phyloP scores from a whole-genome alignment of 1,140 invertebrate species.

The Macrosteles quadrilineatus region DNA sequence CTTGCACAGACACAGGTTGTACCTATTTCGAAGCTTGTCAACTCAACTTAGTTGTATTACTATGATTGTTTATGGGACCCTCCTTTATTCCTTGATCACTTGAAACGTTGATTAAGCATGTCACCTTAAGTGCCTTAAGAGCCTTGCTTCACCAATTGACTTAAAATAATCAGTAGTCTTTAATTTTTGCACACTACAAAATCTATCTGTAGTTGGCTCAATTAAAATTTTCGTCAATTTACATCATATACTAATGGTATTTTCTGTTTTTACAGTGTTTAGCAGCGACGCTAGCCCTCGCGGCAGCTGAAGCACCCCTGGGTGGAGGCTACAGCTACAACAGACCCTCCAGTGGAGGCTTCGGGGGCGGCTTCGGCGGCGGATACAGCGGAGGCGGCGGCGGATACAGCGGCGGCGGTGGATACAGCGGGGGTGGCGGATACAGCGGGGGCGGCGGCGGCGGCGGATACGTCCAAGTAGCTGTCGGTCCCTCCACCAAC shows the following conservation, averaged over 20 bases:
- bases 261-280: slow-evolving; percentile 59
- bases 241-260: neutral
- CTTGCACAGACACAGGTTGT: too few relatives aligned
- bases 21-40: too few relatives aligned
- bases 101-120: neutral
- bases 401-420: slow-evolving; percentile 45
- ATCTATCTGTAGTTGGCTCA: too few relatives aligned
- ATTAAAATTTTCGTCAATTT: neutral
- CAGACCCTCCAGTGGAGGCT: slow-evolving; percentile 56
- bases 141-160: too few relatives aligned
- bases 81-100: neutral
- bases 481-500: slow-evolving; percentile 68
- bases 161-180: too few relatives aligned
- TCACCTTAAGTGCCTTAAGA: too few relatives aligned
- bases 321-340: slow-evolving; percentile 62
- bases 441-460: slow-evolving; percentile 52
- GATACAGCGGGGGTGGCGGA: slow-evolving; percentile 51
- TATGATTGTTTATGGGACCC: neutral
- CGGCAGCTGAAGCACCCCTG: slow-evolving; percentile 61
- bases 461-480: slow-evolving; percentile 71
- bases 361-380: slow-evolving; percentile 29
- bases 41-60: neutral
- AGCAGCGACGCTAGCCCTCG: slow-evolving; percentile 60
- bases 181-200: too few relatives aligned
- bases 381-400: slow-evolving; percentile 54